Conservation (phyloP, 2,888 invertebrate species). For the Gymnosoma rotundatum region DNA sequence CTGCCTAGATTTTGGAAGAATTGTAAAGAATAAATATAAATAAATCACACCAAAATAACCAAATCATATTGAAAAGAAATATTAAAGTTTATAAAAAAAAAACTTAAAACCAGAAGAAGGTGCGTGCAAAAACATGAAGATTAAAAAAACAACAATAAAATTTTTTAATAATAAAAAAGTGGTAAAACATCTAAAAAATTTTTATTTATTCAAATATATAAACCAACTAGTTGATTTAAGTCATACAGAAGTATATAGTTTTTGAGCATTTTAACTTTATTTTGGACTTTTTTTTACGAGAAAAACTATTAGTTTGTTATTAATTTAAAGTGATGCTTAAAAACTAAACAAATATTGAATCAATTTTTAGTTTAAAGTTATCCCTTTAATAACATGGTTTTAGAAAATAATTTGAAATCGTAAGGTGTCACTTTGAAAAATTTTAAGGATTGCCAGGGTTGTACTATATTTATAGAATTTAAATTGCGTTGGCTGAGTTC, state of each 20-base stretch:
- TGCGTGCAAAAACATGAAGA: slow-evolving; percentile 53
- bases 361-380: background rate
- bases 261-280: slow-evolving; percentile 8
- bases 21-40: slow-evolving; percentile 63
- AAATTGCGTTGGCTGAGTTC: too few species aligned
- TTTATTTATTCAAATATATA: background rate
- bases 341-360: background rate
- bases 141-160: background rate
- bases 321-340: background rate
- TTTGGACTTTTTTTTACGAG: background rate
- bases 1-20: slow-evolving; percentile 25
- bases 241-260: background rate
- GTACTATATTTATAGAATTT: too few species aligned
- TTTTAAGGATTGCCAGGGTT: too few species aligned
- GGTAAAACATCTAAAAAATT: background rate
- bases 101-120: slow-evolving; percentile 57
- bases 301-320: background rate
- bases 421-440: too few species aligned
- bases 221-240: background rate
- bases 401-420: background rate
- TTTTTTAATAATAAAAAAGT: slow-evolving; percentile 5
- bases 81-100: background rate
- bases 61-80: background rate
- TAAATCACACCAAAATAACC: slow-evolving; percentile 15
- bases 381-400: slow-evolving; percentile 18